A percentile compares a stretch with the other conserved stretches of the same genome.
Evolutionary conservation across 2,113 vertebrate species (phyloP).

Genomic region (Romanogobio albipinnatus): DNA sequence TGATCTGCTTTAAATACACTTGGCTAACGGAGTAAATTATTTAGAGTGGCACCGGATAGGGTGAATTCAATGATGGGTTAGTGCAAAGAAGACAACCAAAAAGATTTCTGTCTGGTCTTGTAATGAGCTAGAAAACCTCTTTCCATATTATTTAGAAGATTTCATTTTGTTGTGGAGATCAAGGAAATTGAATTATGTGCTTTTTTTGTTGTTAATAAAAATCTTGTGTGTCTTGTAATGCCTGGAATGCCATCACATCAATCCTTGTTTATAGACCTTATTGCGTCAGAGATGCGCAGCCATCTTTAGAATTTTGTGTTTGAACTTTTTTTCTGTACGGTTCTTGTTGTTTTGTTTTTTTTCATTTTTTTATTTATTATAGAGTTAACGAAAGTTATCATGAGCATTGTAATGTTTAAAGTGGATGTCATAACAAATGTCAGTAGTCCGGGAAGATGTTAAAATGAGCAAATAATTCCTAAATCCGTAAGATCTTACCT

Average conservation of each 20-base stretch:
- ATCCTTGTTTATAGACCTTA: background rate
- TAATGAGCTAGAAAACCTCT: constrained; percentile 5
- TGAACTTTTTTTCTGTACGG: too few relatives aligned
- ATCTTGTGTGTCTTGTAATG: background rate
- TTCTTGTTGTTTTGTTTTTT: too few relatives aligned
- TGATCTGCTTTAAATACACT: constrained; percentile 74
- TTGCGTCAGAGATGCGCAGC: too few relatives aligned
- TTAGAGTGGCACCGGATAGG: constrained; percentile 63
- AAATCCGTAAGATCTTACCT: too few relatives aligned
- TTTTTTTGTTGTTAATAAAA: background rate
- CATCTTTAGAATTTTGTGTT: too few relatives aligned
- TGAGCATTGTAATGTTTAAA: too few relatives aligned
- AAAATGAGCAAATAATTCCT: too few relatives aligned
- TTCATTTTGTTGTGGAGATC: background rate
- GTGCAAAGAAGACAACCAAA: constrained; percentile 26
- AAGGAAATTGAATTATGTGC: background rate
- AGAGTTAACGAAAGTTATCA: too few relatives aligned
- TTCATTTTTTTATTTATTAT: too few relatives aligned
- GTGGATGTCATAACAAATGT: too few relatives aligned
- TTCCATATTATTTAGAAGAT: constrained; percentile 1
- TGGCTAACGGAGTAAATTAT: constrained; percentile 71
- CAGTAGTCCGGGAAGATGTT: too few relatives aligned
- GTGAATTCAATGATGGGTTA: constrained; percentile 41
- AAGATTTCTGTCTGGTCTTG: constrained; percentile 42
- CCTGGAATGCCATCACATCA: background rate